phyloP scores from a whole-genome alignment of 2,797 vertebrate genomes.

The Stomatorhinus walkeri region DNA sequence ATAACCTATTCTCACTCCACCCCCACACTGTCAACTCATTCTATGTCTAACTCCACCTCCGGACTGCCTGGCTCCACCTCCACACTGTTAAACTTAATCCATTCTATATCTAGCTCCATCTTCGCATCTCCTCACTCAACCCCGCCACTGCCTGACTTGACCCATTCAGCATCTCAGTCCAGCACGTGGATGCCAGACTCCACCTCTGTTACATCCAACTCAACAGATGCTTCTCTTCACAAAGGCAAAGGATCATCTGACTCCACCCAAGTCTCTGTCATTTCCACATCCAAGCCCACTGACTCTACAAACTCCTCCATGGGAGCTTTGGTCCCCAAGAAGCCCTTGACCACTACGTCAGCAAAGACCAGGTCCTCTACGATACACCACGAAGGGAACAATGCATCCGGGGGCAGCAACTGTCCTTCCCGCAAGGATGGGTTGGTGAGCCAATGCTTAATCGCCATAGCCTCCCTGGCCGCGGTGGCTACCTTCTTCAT shows the following conservation, averaged over 20 bases:
- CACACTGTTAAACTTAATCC: not conserved
- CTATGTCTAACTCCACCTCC: not conserved
- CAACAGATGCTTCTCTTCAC: not conserved
- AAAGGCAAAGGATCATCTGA: not conserved
- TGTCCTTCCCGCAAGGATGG: not conserved
- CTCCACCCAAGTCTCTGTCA: not conserved
- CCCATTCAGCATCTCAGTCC: not conserved
- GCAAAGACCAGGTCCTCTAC: not conserved
- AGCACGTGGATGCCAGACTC: not conserved
- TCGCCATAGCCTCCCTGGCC: slow-evolving; percentile 65
- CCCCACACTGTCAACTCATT: not conserved
- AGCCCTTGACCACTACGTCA: too few species aligned
- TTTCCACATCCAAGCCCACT: slow-evolving; percentile 54
- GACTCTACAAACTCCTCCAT: not conserved
- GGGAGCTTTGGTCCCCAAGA: not conserved
- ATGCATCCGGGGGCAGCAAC: not conserved
- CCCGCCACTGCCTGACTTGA: not conserved
- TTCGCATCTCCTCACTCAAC: not conserved
- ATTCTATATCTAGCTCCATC: not conserved
- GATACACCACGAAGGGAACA: not conserved
- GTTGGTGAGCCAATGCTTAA: slow-evolving; percentile 58
- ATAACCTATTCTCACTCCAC: not conserved
- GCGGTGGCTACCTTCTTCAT: slow-evolving; percentile 69
- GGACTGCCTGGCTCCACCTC: not conserved
- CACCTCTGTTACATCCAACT: not conserved